Percentiles rank a stretch among this genome's conserved stretches.
These are phyloP conservation scores for Jordanella pulchra DNA, from an alignment of 2,797 vertebrate genomes.

Conservation along the genomic window DNA sequence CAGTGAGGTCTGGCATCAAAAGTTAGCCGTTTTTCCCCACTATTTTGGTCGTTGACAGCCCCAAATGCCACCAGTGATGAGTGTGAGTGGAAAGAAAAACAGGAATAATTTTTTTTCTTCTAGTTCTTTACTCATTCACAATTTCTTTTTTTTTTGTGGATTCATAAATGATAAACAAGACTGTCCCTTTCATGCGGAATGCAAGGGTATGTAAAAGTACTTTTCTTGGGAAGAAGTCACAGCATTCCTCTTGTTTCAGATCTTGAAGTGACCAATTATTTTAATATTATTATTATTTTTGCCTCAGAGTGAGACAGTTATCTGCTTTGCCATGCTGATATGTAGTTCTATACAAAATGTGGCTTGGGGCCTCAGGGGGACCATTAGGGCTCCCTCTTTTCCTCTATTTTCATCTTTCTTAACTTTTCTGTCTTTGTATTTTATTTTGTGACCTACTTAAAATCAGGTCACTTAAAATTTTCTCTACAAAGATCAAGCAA, in stretches of 20 bases:
- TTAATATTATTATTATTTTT: not conserved
- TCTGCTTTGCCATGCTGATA: conserved; percentile 16
- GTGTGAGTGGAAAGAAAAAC: conserved; percentile 21
- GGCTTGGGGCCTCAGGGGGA: conserved; percentile 21
- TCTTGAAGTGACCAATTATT: conserved; percentile 23
- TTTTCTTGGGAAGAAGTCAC: not conserved
- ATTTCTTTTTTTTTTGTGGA: conserved; percentile 3
- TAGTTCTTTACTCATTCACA: not conserved
- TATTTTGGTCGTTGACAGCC: conserved; percentile 44
- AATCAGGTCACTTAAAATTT: conserved; percentile 15
- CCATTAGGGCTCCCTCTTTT: conserved; percentile 13
- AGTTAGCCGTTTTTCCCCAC: conserved; percentile 20
- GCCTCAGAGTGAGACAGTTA: conserved; percentile 2
- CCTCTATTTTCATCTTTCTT: not conserved
- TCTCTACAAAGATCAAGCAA: conserved; percentile 19
- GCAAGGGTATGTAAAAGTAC: not conserved
- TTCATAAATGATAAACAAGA: not conserved
- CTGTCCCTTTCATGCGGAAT: not conserved
- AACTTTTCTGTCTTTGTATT: not conserved
- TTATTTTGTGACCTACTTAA: not conserved
- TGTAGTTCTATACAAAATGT: conserved; percentile 27
- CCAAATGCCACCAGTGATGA: conserved; percentile 48
- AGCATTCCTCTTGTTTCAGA: conserved; percentile 19
- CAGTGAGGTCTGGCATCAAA: conserved; percentile 53
- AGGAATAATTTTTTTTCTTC: conserved; percentile 3